Percentiles rank a stretch among this genome's conserved stretches.
Evolutionary conservation across 2,797 vertebrate species (phyloP).

Genomic region (Scarus forsteni): DNA sequence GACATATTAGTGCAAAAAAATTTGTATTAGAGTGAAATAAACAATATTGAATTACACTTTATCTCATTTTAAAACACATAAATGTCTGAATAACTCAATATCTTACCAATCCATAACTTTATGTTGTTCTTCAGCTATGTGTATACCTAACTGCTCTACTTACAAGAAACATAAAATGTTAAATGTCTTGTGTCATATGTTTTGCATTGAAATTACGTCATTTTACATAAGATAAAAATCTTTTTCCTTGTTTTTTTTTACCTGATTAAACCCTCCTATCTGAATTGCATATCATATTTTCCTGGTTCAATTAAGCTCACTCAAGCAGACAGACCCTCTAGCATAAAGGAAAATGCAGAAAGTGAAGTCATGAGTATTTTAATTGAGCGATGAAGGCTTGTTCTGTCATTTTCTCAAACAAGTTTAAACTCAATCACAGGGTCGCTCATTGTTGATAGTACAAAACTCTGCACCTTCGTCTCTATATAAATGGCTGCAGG

Average conservation of each 20-base stretch:
- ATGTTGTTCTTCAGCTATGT: too few species aligned
- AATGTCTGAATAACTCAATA: too few species aligned
- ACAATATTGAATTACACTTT: too few species aligned
- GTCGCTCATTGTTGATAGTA: constrained; percentile 13
- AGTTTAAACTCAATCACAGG: constrained; percentile 29
- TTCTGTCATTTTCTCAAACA: constrained; percentile 23
- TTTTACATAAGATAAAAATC: constrained; percentile 29
- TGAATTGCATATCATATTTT: constrained; percentile 43
- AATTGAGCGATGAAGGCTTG: constrained; percentile 12
- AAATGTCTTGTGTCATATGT: too few species aligned
- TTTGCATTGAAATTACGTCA: too few species aligned
- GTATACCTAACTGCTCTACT: too few species aligned
- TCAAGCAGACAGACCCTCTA: constrained; percentile 9
- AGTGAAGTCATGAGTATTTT: too few species aligned
- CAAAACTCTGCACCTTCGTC: constrained; percentile 23
- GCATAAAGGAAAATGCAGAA: neutral
- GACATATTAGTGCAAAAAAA: too few species aligned
- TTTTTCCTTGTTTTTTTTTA: constrained; percentile 41
- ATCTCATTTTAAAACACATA: too few species aligned
- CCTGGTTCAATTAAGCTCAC: constrained; percentile 37
- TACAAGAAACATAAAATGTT: too few species aligned
- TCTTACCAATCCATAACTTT: too few species aligned
- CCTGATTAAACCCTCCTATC: constrained; percentile 17
- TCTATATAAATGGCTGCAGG: constrained; percentile 11
- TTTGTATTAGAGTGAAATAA: too few species aligned